These are phyloP conservation scores for Tipula helvola DNA, from an alignment of 2,888 invertebrate genomes.

Conservation along the genomic window DNA sequence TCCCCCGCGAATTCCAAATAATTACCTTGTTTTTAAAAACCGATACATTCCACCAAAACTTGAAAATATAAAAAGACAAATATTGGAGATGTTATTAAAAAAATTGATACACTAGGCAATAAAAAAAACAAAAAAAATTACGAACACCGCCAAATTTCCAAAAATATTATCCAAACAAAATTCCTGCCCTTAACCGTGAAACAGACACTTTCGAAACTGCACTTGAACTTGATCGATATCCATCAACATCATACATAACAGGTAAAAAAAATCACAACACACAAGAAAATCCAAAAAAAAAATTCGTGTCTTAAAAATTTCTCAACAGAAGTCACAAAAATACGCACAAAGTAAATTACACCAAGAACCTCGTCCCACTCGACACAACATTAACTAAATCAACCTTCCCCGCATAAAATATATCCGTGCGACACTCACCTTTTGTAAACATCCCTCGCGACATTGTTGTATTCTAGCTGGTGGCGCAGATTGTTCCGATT, in stretches of 20 bases:
- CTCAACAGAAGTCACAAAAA: not conserved
- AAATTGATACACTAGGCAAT: too few species aligned
- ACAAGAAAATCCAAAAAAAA: not conserved
- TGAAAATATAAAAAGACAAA: too few species aligned
- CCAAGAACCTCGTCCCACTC: not conserved
- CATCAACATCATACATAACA: not conserved
- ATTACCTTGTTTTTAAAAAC: too few species aligned
- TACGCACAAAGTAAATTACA: not conserved
- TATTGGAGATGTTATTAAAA: too few species aligned
- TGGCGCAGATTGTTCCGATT: conserved; percentile 17
- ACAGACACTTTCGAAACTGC: not conserved
- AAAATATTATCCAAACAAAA: too few species aligned
- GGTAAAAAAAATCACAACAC: not conserved
- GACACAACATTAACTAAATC: not conserved
- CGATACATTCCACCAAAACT: too few species aligned
- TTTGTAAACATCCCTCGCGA: conserved; percentile 27
- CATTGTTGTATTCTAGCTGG: conserved; percentile 24
- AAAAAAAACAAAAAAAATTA: too few species aligned
- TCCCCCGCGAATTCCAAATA: too few species aligned
- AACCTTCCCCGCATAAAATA: not conserved
- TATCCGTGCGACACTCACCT: conserved; percentile 20
- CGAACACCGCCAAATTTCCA: too few species aligned
- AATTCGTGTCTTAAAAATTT: not conserved
- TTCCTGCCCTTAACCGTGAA: not conserved
- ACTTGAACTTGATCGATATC: not conserved